A percentile compares a stretch with the other conserved stretches of the same genome.
Evolutionary conservation across 2,888 invertebrate genomes (phyloP).

Genomic region (Dyspetes luteomarginatus): DNA sequence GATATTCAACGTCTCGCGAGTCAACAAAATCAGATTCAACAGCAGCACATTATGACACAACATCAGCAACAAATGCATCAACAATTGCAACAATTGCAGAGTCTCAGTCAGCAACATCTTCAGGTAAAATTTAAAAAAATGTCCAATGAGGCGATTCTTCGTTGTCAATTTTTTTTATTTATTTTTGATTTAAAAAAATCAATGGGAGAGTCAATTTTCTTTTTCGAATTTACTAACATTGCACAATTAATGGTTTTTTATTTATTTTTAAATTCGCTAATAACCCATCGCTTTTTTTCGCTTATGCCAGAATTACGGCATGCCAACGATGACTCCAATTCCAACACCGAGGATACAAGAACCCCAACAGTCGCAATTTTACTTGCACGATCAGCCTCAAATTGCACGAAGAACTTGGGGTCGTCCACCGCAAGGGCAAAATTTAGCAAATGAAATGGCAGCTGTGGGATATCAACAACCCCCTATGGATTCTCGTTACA

Average conservation of each 20-base stretch:
- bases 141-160: too few species aligned
- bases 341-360: conserved; percentile 77
- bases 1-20: conserved; percentile 95
- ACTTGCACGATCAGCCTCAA: conserved; percentile 88
- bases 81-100: conserved; percentile 85
- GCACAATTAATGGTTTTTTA: conserved; percentile 5
- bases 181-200: neutral
- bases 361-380: conserved; percentile 87
- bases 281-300: conserved; percentile 42
- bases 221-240: conserved; percentile 23
- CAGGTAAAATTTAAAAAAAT: conserved; percentile 72
- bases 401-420: conserved; percentile 84
- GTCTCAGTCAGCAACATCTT: conserved; percentile 80
- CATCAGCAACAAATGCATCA: conserved; percentile 86
- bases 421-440: conserved; percentile 83
- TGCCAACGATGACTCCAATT: conserved; percentile 78
- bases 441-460: conserved; percentile 80
- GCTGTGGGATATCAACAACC: conserved; percentile 79
- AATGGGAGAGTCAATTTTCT: conserved; percentile 4
- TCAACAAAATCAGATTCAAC: conserved; percentile 91
- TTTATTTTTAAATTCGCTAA: conserved; percentile 15
- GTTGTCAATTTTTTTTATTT: neutral
- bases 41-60: conserved; percentile 86
- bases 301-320: conserved; percentile 75
- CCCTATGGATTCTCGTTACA: conserved; percentile 78